A percentile compares a stretch with the other conserved stretches of the same genome.
Evolutionary conservation across 1,140 invertebrate genomes (phyloP).

Genomic region (Homalodisca vitripennis): DNA sequence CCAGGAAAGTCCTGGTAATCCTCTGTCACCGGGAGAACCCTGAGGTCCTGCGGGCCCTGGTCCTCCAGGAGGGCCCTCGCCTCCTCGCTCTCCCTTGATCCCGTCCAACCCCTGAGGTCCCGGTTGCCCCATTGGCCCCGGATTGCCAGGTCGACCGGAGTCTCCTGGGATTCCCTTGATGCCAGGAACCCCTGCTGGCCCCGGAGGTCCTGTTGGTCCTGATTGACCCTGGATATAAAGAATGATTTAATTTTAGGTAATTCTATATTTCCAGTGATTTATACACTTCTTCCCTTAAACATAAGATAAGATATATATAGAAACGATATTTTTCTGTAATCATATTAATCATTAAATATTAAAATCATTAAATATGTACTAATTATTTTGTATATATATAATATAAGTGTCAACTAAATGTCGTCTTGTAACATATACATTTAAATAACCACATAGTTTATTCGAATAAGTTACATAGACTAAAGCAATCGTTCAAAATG

Average conservation of each 20-base stretch:
- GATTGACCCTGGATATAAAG: constrained; percentile 54
- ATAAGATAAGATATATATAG: too few relatives aligned
- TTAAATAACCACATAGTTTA: too few relatives aligned
- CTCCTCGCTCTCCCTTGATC: constrained; percentile 66
- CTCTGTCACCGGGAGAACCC: constrained; percentile 53
- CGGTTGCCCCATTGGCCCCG: constrained; percentile 66
- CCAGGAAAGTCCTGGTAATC: constrained; percentile 52
- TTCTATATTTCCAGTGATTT: too few relatives aligned
- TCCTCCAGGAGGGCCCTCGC: constrained; percentile 62
- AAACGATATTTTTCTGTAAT: too few relatives aligned
- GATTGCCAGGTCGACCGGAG: constrained; percentile 62
- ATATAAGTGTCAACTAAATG: too few relatives aligned
- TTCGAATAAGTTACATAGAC: too few relatives aligned
- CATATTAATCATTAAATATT: too few relatives aligned
- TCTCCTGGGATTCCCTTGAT: constrained; percentile 72
- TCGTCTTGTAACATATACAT: too few relatives aligned
- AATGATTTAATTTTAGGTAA: not conserved
- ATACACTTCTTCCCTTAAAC: too few relatives aligned
- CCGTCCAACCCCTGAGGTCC: constrained; percentile 68
- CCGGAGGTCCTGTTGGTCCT: constrained; percentile 58
- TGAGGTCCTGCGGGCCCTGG: constrained; percentile 58
- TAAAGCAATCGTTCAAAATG: too few relatives aligned
- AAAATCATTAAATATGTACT: too few relatives aligned
- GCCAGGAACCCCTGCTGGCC: constrained; percentile 67
- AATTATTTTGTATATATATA: too few relatives aligned